Percentiles rank a stretch among this genome's conserved stretches.
Evolutionary conservation across 1,140 invertebrate species (phyloP).

Genomic region (Acyrthosiphon pisum): DNA sequence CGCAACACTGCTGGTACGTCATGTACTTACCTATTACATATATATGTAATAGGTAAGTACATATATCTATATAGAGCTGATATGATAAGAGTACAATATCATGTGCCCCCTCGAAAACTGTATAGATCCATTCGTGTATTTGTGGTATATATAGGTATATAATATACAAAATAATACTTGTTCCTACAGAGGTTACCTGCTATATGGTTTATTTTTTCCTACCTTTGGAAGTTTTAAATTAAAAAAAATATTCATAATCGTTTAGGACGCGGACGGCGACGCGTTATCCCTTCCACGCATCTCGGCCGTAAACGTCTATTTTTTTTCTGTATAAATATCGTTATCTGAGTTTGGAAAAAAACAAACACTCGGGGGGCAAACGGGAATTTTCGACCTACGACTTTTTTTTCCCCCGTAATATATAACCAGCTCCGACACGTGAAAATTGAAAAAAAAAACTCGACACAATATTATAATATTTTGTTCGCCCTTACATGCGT

Average conservation of each 20-base stretch:
- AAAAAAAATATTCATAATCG: conserved; percentile 19
- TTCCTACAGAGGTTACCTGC: background rate
- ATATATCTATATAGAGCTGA: no score
- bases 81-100: no score
- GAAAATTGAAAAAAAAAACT: conserved; percentile 6
- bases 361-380: background rate
- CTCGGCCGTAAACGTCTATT: background rate
- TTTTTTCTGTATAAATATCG: conserved; percentile 25
- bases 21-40: no score
- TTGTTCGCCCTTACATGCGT: background rate
- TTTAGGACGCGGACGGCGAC: background rate
- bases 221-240: conserved; percentile 23
- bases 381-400: conserved; percentile 1
- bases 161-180: background rate
- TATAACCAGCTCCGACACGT: background rate
- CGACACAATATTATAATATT: background rate
- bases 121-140: no score
- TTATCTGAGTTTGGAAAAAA: conserved; percentile 26
- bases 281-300: background rate
- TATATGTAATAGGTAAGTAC: no score
- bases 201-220: background rate
- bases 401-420: background rate
- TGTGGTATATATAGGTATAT: no score
- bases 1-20: no score
- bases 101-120: no score